Conservation (phyloP, 2,113 vertebrate genomes). For the Scolopax mira region DNA sequence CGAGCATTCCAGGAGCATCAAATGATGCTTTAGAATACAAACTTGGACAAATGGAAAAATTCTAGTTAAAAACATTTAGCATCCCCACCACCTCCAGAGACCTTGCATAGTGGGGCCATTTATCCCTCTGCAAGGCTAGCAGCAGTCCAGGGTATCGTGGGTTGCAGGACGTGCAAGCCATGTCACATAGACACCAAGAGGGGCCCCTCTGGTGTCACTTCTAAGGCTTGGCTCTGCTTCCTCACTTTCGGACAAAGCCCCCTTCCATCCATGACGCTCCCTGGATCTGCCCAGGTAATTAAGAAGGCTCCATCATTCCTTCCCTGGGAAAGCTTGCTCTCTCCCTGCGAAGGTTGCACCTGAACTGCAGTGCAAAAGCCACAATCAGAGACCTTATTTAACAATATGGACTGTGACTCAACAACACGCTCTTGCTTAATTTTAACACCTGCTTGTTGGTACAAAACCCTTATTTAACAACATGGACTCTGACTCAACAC, state of each 20-base stretch:
- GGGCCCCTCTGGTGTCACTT: not conserved
- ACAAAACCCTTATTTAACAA: not conserved
- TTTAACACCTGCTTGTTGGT: not conserved
- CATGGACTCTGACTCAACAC: not conserved
- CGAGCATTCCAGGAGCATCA: not conserved
- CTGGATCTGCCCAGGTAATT: not conserved
- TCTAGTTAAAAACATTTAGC: not conserved
- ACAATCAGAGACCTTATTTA: not conserved
- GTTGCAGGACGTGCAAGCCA: not conserved
- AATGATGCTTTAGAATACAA: not conserved
- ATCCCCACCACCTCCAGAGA: not conserved
- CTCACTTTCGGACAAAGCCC: not conserved
- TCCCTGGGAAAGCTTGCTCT: not conserved
- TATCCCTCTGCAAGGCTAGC: not conserved
- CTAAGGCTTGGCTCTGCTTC: not conserved
- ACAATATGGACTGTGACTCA: not conserved
- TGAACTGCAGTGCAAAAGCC: not conserved
- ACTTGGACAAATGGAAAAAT: not conserved
- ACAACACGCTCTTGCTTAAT: not conserved
- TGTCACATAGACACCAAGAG: not conserved
- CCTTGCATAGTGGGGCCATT: not conserved
- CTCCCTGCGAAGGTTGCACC: not conserved
- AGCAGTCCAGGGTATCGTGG: not conserved
- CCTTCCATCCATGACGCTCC: not conserved
- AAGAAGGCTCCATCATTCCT: not conserved